Evolutionary conservation across 2,797 vertebrate species (phyloP).

Genomic region (Muscicapa comitata): DNA sequence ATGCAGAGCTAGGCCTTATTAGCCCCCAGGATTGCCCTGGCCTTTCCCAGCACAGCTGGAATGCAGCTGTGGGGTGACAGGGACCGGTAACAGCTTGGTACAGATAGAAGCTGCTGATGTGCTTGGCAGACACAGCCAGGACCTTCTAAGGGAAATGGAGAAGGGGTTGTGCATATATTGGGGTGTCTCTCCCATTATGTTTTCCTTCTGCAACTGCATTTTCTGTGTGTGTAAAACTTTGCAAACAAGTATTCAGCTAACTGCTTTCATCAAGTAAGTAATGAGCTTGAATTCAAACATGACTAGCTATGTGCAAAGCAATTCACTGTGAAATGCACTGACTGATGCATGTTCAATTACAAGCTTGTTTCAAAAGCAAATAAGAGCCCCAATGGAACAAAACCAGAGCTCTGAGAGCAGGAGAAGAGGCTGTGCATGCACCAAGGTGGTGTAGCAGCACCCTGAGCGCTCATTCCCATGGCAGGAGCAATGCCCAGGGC

Average conservation of each 20-base stretch:
- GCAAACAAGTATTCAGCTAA: background rate
- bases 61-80: background rate
- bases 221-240: background rate
- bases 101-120: background rate
- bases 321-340: conserved; percentile 53
- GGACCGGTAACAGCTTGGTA: background rate
- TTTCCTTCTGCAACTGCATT: background rate
- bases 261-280: conserved; percentile 52
- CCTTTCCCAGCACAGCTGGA: background rate
- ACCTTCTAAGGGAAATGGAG: background rate
- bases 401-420: background rate
- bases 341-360: conserved; percentile 47
- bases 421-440: background rate
- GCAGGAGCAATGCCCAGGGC: background rate
- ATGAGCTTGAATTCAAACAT: conserved; percentile 59
- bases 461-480: background rate
- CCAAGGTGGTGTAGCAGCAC: background rate
- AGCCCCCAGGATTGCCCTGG: background rate
- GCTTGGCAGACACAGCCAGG: background rate
- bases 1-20: background rate
- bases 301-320: conserved; percentile 58
- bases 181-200: background rate
- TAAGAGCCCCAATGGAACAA: background rate
- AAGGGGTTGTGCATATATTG: background rate
- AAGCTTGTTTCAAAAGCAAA: conserved; percentile 51